These are phyloP conservation scores for Hybognathus amarus DNA, from an alignment of 2,797 vertebrate species.

Conservation along the genomic window DNA sequence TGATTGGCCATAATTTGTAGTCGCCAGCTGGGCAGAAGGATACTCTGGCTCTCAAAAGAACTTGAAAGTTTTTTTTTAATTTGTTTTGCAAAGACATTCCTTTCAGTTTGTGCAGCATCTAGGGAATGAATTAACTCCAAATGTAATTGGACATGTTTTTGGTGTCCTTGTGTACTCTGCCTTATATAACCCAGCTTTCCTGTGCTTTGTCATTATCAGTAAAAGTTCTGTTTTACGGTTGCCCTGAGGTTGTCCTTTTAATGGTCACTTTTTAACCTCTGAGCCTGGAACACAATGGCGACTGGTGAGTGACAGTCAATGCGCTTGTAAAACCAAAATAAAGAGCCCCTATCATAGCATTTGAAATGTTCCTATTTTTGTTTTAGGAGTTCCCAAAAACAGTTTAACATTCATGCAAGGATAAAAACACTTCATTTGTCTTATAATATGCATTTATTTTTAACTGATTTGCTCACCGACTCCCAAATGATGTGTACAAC, in stretches of 20 bases:
- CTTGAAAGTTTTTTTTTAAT: background rate
- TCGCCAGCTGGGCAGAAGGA: conserved; percentile 4
- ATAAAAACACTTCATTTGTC: too few relatives aligned
- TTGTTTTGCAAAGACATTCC: conserved; percentile 46
- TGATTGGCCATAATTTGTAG: conserved; percentile 4
- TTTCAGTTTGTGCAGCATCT: conserved; percentile 23
- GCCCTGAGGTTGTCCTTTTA: conserved; percentile 1
- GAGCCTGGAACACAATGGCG: background rate
- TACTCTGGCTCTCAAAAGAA: conserved; percentile 14
- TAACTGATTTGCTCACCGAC: too few relatives aligned
- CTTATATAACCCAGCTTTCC: conserved; percentile 2
- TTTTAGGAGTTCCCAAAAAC: too few relatives aligned
- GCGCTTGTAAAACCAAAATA: background rate
- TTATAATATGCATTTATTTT: too few relatives aligned
- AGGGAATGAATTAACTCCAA: conserved; percentile 40
- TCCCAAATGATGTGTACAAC: too few relatives aligned
- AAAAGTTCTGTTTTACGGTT: conserved; percentile 22
- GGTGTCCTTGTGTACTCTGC: conserved; percentile 5
- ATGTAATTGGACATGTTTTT: conserved; percentile 23
- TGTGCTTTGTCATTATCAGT: background rate
- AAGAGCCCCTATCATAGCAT: too few relatives aligned
- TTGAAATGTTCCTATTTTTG: too few relatives aligned
- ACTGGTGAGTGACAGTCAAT: background rate
- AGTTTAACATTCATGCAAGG: too few relatives aligned
- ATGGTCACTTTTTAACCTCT: background rate